Conservation (phyloP, 2,888 invertebrate genomes). For the Andrena haemorrhoa region DNA sequence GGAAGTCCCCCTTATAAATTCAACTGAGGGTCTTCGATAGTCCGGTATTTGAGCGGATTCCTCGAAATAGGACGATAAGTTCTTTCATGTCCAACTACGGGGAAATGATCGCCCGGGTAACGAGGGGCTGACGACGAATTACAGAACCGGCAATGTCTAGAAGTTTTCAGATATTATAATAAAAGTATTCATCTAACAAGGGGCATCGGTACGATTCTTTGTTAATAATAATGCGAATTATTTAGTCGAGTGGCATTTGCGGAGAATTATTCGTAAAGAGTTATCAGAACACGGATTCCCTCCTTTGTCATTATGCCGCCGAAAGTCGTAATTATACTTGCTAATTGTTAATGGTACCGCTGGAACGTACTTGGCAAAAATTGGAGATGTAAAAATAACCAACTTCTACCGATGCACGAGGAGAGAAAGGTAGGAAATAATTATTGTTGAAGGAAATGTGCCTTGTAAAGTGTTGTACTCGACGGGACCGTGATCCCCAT, state of each 20-base stretch:
- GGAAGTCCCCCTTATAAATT: conserved; percentile 68
- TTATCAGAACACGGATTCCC: background rate
- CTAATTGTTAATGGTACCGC: conserved; percentile 15
- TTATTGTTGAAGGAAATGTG: conserved; percentile 30
- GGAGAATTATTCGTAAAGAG: background rate
- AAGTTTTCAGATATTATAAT: background rate
- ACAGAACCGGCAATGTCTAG: background rate
- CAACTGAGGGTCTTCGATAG: conserved; percentile 51
- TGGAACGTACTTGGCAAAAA: background rate
- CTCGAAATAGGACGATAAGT: conserved; percentile 60
- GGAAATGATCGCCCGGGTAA: conserved; percentile 59
- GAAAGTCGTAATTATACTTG: background rate
- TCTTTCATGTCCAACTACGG: conserved; percentile 52
- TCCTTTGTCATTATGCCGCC: background rate
- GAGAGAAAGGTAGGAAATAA: conserved; percentile 32
- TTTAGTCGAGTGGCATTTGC: background rate
- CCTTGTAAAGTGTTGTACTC: conserved; percentile 39
- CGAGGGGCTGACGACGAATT: conserved; percentile 15
- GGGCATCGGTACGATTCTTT: background rate
- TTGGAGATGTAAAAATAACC: conserved; percentile 6
- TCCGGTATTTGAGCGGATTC: conserved; percentile 51
- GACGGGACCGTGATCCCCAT: conserved; percentile 39
- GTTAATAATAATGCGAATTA: background rate
- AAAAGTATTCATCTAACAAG: background rate
- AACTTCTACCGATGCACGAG: background rate